Base-by-base conservation (phyloP, 2,888 invertebrate species). In the Cecidostiba fungosa region DNA sequence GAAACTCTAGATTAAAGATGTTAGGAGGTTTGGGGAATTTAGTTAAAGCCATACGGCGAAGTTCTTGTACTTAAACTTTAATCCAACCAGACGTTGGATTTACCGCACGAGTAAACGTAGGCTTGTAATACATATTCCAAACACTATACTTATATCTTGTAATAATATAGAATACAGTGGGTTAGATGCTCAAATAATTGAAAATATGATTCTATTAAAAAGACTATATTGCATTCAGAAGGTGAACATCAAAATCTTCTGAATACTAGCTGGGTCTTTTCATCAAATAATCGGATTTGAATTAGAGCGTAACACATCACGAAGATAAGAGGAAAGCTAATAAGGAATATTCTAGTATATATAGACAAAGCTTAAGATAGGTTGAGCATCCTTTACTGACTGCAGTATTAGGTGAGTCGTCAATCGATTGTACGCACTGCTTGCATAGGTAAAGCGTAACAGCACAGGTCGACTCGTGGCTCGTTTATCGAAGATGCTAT, bases 1-100 rank as follows among this genome's bases (percentile, higher is more conserved):
- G 26, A 69, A 82, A 76, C 82, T 82, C 32, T 43, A 74, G 32
- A 76, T 82, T 82, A 82, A 82, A 82, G 66, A 76, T 50, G 50
- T 14, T 76, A 73, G 39, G 62, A 26, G n/a, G 50, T 8, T 50
- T 16, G 26, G 12, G 69, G n/a, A 82, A 82, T 82, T 69, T 23
- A 3, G 76, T 10, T 47, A 39, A 74, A 73, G 29, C 16, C 50
- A 16, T 32, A 36, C n/a, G 12, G 26, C 19, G 8, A 69, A 76
- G 47, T 47, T 74, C 8, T 62, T 16, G 10, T 76, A 10, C 54
- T 82, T 76, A 10, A 69, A 69, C 69, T 76, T 82, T 76, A 69
- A 82, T 82, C 39, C 4, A 69, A 69, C 19, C 16, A 69, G 19
- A 14, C 19, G 10, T 26, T n/a, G 26, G 19, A 80, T 16, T 54